Conservation (phyloP, 2,113 vertebrate genomes). For the Corydoras sp. region DNA sequence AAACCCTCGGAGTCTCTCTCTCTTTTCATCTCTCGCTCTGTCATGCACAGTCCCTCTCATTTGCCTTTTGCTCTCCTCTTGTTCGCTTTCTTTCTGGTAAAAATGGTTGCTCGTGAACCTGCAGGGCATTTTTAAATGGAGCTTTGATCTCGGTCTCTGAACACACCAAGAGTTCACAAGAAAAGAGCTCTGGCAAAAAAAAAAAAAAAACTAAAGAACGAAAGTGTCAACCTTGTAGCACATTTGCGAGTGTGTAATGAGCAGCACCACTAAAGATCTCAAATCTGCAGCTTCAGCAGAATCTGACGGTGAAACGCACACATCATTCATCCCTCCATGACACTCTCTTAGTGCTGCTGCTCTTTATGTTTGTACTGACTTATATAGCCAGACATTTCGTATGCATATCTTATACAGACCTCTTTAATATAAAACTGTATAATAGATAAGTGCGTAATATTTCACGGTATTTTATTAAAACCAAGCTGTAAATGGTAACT, state of each 20-base stretch:
- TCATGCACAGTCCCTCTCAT: background rate
- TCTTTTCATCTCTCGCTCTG: background rate
- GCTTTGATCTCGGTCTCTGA: conserved; percentile 45
- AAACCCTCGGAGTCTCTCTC: background rate
- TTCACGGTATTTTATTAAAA: too few relatives aligned
- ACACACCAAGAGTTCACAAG: conserved; percentile 9
- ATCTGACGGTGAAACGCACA: background rate
- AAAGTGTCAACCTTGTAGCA: conserved; percentile 5
- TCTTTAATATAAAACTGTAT: too few relatives aligned
- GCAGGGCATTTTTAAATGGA: conserved; percentile 39
- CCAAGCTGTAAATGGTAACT: too few relatives aligned
- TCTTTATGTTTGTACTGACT: background rate
- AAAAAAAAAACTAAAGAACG: too few relatives aligned
- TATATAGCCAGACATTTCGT: too few relatives aligned
- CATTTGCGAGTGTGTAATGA: conserved; percentile 30
- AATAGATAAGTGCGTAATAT: too few relatives aligned
- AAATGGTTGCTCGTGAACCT: conserved; percentile 38
- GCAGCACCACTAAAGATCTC: conserved; percentile 24
- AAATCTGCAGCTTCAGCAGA: conserved; percentile 30
- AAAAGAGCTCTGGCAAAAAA: background rate
- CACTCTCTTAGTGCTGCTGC: background rate
- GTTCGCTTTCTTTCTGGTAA: conserved; percentile 14
- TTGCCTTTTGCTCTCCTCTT: background rate
- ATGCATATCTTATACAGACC: too few relatives aligned
- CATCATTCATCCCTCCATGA: background rate